Evolutionary conservation across 2,113 vertebrate species (phyloP).

Genomic region (Trogon melanurus): DNA sequence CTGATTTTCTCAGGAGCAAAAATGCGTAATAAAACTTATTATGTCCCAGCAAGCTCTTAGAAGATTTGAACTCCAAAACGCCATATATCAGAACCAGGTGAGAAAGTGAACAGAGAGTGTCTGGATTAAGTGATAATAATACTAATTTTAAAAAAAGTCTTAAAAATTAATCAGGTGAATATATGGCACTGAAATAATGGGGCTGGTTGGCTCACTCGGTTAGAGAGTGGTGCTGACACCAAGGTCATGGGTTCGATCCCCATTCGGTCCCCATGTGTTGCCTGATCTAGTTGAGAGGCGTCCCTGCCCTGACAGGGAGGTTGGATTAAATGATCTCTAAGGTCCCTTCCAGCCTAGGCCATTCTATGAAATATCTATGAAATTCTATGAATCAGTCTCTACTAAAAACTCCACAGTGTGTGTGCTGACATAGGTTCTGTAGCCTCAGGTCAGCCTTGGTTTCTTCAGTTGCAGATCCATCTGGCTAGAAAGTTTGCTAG

Average conservation of each 20-base stretch:
- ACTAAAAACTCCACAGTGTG: neutral
- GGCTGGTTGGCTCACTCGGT: no score
- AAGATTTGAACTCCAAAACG: neutral
- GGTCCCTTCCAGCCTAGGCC: no score
- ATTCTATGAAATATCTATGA: no score
- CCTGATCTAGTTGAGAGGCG: no score
- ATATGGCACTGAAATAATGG: neutral
- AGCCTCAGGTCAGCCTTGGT: conserved; percentile 22
- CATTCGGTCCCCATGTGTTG: no score
- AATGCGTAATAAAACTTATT: neutral
- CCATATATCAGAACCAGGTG: neutral
- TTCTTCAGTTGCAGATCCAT: conserved; percentile 32
- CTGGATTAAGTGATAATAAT: neutral
- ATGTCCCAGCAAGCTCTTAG: neutral
- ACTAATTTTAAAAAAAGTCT: neutral
- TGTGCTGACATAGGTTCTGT: neutral
- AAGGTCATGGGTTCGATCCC: no score
- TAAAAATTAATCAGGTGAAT: neutral
- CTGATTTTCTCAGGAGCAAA: neutral
- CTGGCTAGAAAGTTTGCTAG: conserved; percentile 33
- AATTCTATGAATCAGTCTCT: neutral
- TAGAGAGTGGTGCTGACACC: no score
- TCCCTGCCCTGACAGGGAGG: no score
- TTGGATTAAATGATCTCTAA: no score
- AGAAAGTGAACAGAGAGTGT: neutral